phyloP scores from a whole-genome alignment of 2,888 invertebrate species.

The Nipponacmea schrenckii region DNA sequence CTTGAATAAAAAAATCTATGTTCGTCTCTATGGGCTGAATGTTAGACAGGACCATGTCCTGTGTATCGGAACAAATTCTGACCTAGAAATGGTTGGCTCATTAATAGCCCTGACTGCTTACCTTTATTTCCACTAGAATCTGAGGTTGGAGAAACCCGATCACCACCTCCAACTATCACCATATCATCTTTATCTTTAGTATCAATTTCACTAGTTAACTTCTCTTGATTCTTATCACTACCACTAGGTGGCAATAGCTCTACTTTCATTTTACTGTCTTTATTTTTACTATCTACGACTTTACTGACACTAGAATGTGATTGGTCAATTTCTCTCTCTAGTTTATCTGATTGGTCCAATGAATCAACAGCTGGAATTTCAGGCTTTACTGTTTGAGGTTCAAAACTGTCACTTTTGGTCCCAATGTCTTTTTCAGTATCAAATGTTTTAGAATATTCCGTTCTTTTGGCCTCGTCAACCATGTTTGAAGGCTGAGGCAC shows the following conservation, averaged over 20 bases:
- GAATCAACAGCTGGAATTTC: constrained; percentile 12
- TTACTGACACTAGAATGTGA: background rate
- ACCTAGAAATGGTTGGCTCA: too few relatives aligned
- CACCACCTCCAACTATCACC: constrained; percentile 56
- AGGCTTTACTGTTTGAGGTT: background rate
- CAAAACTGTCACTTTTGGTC: background rate
- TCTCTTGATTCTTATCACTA: constrained; percentile 36
- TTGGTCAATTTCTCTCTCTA: too few relatives aligned
- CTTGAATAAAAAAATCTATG: too few relatives aligned
- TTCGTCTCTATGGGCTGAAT: too few relatives aligned
- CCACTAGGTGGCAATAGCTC: background rate
- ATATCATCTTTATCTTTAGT: constrained; percentile 59
- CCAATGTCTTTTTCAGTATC: too few relatives aligned
- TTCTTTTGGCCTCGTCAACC: too few relatives aligned
- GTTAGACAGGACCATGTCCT: too few relatives aligned
- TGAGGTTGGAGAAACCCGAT: constrained; percentile 47
- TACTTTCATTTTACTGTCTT: constrained; percentile 70
- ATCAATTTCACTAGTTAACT: constrained; percentile 52
- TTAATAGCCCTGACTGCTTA: constrained; percentile 9
- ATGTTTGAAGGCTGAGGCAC: too few relatives aligned
- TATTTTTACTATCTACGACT: constrained; percentile 74
- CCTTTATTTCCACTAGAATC: constrained; percentile 53
- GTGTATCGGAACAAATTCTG: too few relatives aligned
- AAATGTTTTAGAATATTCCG: too few relatives aligned
- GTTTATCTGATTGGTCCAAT: constrained; percentile 1